Conservation (phyloP, 1,140 invertebrate genomes). For the Meloidogyne exigua region DNA sequence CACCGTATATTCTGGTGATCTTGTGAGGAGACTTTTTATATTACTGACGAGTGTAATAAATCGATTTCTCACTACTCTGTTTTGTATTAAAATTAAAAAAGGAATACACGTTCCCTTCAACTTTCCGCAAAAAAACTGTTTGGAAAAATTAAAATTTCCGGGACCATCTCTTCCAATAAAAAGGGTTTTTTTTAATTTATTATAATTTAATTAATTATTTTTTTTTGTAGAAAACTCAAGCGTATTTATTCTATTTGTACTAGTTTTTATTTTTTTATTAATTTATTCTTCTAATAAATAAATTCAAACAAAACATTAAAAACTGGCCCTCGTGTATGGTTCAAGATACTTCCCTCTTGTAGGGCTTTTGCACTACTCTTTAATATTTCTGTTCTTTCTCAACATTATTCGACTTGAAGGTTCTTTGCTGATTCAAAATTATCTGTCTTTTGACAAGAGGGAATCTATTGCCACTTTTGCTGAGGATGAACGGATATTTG, state of each 20-base stretch:
- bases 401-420: neutral
- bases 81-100: neutral
- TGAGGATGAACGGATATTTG: neutral
- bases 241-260: too few relatives aligned
- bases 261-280: too few relatives aligned
- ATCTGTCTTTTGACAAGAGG: neutral
- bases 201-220: too few relatives aligned
- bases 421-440: neutral
- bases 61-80: neutral
- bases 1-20: neutral
- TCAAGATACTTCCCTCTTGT: neutral
- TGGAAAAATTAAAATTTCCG: neutral
- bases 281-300: too few relatives aligned
- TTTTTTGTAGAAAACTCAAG: too few relatives aligned
- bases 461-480: neutral
- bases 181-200: too few relatives aligned
- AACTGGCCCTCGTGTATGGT: neutral
- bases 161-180: neutral
- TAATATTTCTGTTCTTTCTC: neutral
- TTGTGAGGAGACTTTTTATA: neutral
- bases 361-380: neutral
- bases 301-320: neutral
- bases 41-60: neutral
- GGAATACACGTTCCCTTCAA: neutral
- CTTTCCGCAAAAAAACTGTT: too few relatives aligned